Evolutionary conservation across 2,888 invertebrate genomes (phyloP).

Genomic region (Hydrotaea cyrtoneurina): DNA sequence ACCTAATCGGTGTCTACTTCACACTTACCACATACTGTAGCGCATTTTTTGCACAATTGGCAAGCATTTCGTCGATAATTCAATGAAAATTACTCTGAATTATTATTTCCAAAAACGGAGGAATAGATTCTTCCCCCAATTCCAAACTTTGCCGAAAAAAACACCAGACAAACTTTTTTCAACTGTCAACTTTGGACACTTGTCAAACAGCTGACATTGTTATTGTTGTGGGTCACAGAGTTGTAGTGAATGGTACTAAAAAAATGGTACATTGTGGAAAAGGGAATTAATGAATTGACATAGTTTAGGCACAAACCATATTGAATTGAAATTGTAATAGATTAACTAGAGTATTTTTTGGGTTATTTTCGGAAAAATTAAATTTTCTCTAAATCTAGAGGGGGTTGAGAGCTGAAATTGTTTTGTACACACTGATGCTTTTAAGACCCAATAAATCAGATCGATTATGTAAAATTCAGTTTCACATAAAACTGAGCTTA

Average conservation of each 20-base stretch:
- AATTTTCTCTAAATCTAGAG: too few species aligned
- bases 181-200: conserved; percentile 36
- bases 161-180: conserved; percentile 44
- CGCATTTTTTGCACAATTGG: conserved; percentile 74
- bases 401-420: too few species aligned
- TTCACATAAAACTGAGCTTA: too few species aligned
- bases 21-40: conserved; percentile 74
- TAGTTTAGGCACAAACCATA: too few species aligned
- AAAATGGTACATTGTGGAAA: too few species aligned
- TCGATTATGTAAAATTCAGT: too few species aligned
- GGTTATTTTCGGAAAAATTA: too few species aligned
- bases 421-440: too few species aligned
- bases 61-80: conserved; percentile 72
- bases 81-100: conserved; percentile 24
- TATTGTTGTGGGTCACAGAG: conserved; percentile 39
- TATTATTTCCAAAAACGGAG: conserved; percentile 34
- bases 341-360: too few species aligned
- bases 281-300: too few species aligned
- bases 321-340: too few species aligned
- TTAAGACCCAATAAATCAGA: too few species aligned
- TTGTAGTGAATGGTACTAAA: conserved; percentile 37
- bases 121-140: conserved; percentile 8
- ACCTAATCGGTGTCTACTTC: background rate
- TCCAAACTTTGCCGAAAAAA: conserved; percentile 23
- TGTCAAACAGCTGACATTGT: conserved; percentile 45